A percentile compares a stretch with the other conserved stretches of the same genome.
Evolutionary conservation across 2,797 vertebrate species (phyloP).

Genomic region (Arrhamphus sclerolepis): DNA sequence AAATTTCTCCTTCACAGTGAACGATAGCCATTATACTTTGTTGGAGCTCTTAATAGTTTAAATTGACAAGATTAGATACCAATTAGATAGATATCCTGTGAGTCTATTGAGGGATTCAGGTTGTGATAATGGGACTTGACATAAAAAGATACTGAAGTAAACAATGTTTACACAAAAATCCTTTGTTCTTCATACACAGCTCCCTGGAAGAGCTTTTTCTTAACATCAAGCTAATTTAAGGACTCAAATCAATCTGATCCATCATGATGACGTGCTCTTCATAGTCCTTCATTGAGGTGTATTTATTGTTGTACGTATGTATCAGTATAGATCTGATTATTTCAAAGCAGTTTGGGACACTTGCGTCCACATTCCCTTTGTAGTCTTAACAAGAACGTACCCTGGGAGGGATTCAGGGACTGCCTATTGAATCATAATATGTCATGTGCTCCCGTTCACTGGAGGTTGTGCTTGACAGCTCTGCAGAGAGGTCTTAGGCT

Average conservation of each 20-base stretch:
- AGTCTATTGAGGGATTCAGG: conserved; percentile 41
- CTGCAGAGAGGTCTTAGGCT: too few species aligned
- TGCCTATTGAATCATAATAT: too few species aligned
- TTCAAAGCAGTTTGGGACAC: too few species aligned
- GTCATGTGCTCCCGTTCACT: too few species aligned
- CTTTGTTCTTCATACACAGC: conserved; percentile 11
- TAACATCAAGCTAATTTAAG: conserved; percentile 10
- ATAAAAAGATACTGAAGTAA: conserved; percentile 47
- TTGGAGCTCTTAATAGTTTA: conserved; percentile 25
- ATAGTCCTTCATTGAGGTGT: background rate
- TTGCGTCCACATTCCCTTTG: too few species aligned
- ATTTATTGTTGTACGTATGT: too few species aligned
- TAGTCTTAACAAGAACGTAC: too few species aligned
- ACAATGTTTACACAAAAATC: conserved; percentile 29
- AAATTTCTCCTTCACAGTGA: conserved; percentile 19
- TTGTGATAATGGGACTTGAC: conserved; percentile 43
- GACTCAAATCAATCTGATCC: background rate
- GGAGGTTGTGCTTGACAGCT: too few species aligned
- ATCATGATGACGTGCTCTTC: background rate
- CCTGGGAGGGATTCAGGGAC: too few species aligned
- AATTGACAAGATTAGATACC: conserved; percentile 50
- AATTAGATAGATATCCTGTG: conserved; percentile 40
- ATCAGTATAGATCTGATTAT: too few species aligned
- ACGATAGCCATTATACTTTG: conserved; percentile 23
- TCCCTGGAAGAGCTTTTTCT: conserved; percentile 2